Conservation (phyloP, 2,888 invertebrate genomes). For the Dilophus febrilis region DNA sequence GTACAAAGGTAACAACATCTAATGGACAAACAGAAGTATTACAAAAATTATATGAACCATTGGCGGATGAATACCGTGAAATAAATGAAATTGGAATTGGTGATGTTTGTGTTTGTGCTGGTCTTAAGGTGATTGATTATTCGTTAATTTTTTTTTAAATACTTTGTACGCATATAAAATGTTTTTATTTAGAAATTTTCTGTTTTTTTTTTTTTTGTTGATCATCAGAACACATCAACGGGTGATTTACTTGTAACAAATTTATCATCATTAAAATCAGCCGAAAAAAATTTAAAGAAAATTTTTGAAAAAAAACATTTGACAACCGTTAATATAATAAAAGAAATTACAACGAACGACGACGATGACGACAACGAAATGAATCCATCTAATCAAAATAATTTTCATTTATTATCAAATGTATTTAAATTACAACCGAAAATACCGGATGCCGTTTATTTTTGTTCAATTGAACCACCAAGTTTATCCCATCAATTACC, state of each 20-base stretch:
- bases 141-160: background rate
- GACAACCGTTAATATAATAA: constrained; percentile 12
- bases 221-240: constrained; percentile 45
- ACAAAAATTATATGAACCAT: constrained; percentile 41
- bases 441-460: constrained; percentile 88
- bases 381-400: constrained; percentile 9
- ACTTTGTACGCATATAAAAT: constrained; percentile 3
- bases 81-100: constrained; percentile 48
- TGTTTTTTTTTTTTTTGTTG: no score
- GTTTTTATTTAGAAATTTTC: background rate
- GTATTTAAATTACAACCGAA: constrained; percentile 38
- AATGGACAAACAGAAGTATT: constrained; percentile 20
- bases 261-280: constrained; percentile 37
- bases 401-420: constrained; percentile 19
- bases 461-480: constrained; percentile 89
- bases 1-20: constrained; percentile 25
- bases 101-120: constrained; percentile 78
- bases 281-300: constrained; percentile 32
- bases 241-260: constrained; percentile 58
- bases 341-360: constrained; percentile 24
- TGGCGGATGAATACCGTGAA: constrained; percentile 80
- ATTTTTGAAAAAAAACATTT: constrained; percentile 12
- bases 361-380: background rate
- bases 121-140: constrained; percentile 49
- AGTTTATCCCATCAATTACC: constrained; percentile 54